These are phyloP conservation scores for Melanargia galathea DNA, from an alignment of 2,888 invertebrate genomes.

Conservation along the genomic window DNA sequence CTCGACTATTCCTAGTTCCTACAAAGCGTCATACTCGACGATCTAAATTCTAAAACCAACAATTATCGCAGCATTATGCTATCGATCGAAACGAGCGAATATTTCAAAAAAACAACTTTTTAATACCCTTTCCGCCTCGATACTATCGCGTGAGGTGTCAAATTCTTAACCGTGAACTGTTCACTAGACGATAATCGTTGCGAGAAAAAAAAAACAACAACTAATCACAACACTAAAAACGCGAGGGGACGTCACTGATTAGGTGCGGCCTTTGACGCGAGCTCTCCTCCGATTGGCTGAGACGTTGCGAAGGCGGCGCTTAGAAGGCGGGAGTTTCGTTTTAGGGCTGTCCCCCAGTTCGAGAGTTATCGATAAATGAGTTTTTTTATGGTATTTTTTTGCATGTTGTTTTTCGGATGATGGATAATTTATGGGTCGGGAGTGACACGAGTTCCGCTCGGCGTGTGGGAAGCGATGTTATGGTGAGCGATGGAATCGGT, in stretches of 20 bases:
- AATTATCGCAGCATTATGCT: conserved; percentile 19
- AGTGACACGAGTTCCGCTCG: conserved; percentile 65
- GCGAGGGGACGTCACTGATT: conserved; percentile 56
- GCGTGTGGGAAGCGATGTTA: conserved; percentile 50
- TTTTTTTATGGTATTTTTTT: conserved; percentile 64
- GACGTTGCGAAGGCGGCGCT: conserved; percentile 61
- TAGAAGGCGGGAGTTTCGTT: conserved; percentile 54
- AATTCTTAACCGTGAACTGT: conserved; percentile 62
- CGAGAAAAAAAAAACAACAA: conserved; percentile 67
- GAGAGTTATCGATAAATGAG: conserved; percentile 71
- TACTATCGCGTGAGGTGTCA: conserved; percentile 70
- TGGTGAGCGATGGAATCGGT: conserved; percentile 55
- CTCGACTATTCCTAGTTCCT: no score
- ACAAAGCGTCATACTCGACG: no score
- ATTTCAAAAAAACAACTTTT: conserved; percentile 24
- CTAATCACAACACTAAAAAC: conserved; percentile 75
- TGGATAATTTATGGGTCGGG: conserved; percentile 70
- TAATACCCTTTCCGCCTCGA: conserved; percentile 41
- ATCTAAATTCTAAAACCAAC: conserved; percentile 4
- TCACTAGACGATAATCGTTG: conserved; percentile 50
- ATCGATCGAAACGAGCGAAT: conserved; percentile 34
- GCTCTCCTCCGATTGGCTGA: conserved; percentile 60
- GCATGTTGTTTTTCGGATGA: conserved; percentile 53
- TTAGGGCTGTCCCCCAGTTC: conserved; percentile 64
- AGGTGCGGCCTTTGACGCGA: conserved; percentile 54